These are phyloP conservation scores for Sylvia borin DNA, from an alignment of 2,797 vertebrate species.

Conservation along the genomic window DNA sequence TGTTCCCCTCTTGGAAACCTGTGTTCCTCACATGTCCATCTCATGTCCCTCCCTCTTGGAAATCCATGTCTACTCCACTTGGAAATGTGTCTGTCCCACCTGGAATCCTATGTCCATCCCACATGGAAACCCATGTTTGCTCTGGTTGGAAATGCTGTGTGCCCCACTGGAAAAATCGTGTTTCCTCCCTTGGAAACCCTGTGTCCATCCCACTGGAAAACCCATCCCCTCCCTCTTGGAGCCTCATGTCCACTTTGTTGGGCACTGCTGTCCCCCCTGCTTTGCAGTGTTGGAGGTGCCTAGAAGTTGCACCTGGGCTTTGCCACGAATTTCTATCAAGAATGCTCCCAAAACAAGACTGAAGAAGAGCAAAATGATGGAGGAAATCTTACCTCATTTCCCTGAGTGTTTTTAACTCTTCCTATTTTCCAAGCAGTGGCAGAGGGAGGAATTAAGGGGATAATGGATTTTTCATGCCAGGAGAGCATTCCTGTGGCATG, in stretches of 20 bases:
- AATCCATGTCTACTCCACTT: not conserved
- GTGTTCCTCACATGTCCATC: too few relatives aligned
- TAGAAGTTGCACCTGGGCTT: not conserved
- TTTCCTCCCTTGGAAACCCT: not conserved
- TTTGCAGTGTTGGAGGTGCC: not conserved
- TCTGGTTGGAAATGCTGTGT: not conserved
- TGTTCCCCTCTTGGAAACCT: not conserved
- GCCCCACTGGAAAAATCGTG: not conserved
- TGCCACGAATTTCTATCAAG: not conserved
- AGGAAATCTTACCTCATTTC: not conserved
- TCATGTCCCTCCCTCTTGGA: not conserved
- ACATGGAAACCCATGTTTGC: fast-evolving
- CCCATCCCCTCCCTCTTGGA: not conserved
- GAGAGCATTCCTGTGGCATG: not conserved
- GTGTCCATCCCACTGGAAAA: not conserved
- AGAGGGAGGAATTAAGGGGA: not conserved
- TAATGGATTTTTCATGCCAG: not conserved
- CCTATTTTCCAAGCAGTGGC: not conserved
- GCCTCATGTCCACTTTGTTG: fast-evolving
- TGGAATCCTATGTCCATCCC: not conserved
- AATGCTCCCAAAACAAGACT: not conserved
- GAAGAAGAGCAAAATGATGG: not conserved
- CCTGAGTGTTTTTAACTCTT: not conserved
- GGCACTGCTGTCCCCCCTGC: fast-evolving
- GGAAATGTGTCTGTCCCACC: not conserved